Percentiles rank a stretch among this genome's conserved stretches.
Conservation (phyloP, 2,113 vertebrate genomes). For the Litocranius walleri region DNA sequence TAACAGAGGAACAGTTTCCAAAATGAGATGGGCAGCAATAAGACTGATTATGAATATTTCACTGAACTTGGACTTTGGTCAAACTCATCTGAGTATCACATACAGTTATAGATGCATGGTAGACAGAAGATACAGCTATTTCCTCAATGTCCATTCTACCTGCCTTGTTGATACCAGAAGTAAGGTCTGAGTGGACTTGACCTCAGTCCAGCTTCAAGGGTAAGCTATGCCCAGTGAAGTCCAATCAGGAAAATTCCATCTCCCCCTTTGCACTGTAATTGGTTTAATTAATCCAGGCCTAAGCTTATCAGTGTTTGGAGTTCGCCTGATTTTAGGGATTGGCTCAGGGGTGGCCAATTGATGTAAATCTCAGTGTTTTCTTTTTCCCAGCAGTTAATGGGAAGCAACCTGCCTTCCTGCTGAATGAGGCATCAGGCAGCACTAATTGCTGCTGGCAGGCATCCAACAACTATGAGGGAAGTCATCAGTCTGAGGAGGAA, state of each 20-base stretch:
- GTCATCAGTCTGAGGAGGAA: slow-evolving; percentile 25
- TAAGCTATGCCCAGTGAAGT: background rate
- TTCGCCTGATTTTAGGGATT: slow-evolving; percentile 37
- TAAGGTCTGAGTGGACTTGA: background rate
- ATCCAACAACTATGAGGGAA: slow-evolving; percentile 26
- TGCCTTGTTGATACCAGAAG: background rate
- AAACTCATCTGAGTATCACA: background rate
- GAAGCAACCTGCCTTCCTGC: slow-evolving; percentile 53
- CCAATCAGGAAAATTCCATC: slow-evolving; percentile 26
- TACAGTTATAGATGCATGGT: background rate
- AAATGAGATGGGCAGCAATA: background rate
- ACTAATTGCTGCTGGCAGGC: slow-evolving; percentile 67
- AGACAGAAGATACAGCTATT: background rate
- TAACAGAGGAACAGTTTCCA: background rate
- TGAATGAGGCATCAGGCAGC: slow-evolving; percentile 44
- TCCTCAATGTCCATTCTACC: background rate
- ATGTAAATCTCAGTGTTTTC: slow-evolving; percentile 57
- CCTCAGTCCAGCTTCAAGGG: background rate
- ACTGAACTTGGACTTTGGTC: background rate
- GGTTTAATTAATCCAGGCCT: slow-evolving; percentile 59
- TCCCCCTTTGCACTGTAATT: slow-evolving; percentile 38
- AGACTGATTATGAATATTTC: background rate
- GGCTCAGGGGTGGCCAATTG: slow-evolving; percentile 56
- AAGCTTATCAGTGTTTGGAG: slow-evolving; percentile 40
- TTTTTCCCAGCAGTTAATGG: slow-evolving; percentile 58